These are phyloP conservation scores for Pogonophryne albipinna DNA, from an alignment of 2,797 vertebrate genomes.

Conservation along the genomic window DNA sequence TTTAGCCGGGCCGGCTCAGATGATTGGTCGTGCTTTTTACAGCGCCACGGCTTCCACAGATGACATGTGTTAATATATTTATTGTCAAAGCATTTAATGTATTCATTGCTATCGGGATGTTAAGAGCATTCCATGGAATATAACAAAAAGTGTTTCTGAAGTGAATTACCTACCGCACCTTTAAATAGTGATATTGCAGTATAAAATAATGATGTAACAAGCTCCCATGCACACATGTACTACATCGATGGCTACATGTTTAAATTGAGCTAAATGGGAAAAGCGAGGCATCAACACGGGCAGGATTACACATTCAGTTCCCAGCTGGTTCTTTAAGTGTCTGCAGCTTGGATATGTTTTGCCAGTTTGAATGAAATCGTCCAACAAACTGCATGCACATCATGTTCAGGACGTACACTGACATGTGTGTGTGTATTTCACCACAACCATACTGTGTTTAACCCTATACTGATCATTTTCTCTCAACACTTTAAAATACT, in stretches of 20 bases:
- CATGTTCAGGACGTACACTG: not conserved
- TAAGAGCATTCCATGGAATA: too few species aligned
- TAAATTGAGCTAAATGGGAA: conserved; percentile 30
- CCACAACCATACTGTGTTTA: not conserved
- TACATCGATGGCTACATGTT: conserved; percentile 2
- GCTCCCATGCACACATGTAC: not conserved
- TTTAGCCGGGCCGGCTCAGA: too few species aligned
- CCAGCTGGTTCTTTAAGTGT: conserved; percentile 27
- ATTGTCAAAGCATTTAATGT: too few species aligned
- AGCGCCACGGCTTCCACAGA: too few species aligned
- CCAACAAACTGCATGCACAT: not conserved
- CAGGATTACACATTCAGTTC: conserved; percentile 32
- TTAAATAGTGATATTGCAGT: conserved; percentile 27
- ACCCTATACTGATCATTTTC: not conserved
- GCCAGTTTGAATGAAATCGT: not conserved
- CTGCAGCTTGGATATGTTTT: conserved; percentile 6
- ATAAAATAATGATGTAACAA: conserved; percentile 43
- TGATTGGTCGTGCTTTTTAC: too few species aligned
- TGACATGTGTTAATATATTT: too few species aligned
- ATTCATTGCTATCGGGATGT: too few species aligned
- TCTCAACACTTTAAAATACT: not conserved
- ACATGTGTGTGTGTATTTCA: not conserved
- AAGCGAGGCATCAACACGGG: conserved; percentile 15
- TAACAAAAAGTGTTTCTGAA: too few species aligned
- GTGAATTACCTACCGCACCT: too few species aligned